Percentiles rank a stretch among this genome's conserved stretches.
phyloP scores from a whole-genome alignment of 1,140 invertebrate species.

The Temnothorax nylanderi region DNA sequence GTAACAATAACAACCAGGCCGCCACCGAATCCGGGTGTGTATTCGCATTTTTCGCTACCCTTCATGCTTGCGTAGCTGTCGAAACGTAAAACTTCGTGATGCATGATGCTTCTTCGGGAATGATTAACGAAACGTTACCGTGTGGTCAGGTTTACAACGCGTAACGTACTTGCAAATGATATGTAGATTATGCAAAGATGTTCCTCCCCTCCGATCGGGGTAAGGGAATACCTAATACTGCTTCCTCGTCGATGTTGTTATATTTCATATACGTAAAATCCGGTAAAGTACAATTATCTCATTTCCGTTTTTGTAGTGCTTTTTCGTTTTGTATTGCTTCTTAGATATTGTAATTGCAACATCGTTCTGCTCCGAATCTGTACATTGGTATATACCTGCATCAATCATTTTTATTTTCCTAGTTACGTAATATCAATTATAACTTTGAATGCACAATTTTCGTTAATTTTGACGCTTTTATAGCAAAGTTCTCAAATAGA shows the following conservation, averaged over 20 bases:
- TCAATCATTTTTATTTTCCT: constrained; percentile 17
- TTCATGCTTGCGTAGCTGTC: constrained; percentile 7
- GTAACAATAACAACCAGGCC: constrained; percentile 81
- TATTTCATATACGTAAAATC: not conserved
- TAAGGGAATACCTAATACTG: not conserved
- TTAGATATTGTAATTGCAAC: not conserved
- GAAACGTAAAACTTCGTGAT: not conserved
- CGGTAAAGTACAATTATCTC: not conserved
- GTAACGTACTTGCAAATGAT: constrained; percentile 45
- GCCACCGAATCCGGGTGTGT: constrained; percentile 83
- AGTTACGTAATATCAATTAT: not conserved
- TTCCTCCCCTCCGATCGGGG: not conserved
- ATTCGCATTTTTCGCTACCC: constrained; percentile 58
- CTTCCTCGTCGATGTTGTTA: not conserved
- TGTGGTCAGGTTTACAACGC: not conserved
- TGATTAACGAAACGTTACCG: not conserved
- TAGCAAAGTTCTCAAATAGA: not conserved
- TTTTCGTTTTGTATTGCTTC: not conserved
- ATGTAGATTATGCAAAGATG: constrained; percentile 42
- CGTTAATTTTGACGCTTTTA: not conserved
- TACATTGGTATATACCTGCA: not conserved
- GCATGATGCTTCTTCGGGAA: constrained; percentile 24
- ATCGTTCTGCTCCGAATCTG: not conserved
- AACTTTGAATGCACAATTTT: not conserved
- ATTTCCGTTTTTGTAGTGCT: not conserved